Conservation (phyloP, 2,113 vertebrate species). For the Oophaga pumilio region DNA sequence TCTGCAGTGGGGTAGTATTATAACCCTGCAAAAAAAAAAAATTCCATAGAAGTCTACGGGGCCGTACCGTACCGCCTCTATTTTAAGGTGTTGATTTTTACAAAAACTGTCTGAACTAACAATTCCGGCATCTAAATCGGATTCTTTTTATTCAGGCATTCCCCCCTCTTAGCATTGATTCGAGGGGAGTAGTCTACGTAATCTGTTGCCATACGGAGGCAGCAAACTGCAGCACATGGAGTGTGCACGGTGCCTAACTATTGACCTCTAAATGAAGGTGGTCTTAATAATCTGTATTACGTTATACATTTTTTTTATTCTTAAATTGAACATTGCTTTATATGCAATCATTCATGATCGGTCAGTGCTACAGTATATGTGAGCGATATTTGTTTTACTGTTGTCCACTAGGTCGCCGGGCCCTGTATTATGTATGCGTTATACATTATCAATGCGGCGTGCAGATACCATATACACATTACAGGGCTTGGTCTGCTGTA, state of each 20-base stretch:
- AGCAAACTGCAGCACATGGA: not conserved
- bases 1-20: no score
- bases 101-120: no score
- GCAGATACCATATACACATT: not conserved
- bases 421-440: no score
- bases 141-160: not conserved
- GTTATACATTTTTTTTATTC: not conserved
- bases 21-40: no score
- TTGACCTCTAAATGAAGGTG: not conserved
- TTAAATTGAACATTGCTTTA: not conserved
- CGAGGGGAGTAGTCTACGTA: not conserved
- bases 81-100: not conserved
- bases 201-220: no score
- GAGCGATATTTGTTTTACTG: not conserved
- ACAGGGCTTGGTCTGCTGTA: not conserved
- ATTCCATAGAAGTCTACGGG: no score
- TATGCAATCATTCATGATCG: not conserved
- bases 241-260: not conserved
- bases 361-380: not conserved
- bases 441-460: not conserved
- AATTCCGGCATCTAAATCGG: no score
- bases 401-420: not conserved
- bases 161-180: not conserved
- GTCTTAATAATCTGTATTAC: not conserved
- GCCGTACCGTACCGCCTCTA: no score